These are phyloP conservation scores for Neopipo cinnamomea DNA, from an alignment of 2,113 vertebrate genomes.

Conservation along the genomic window DNA sequence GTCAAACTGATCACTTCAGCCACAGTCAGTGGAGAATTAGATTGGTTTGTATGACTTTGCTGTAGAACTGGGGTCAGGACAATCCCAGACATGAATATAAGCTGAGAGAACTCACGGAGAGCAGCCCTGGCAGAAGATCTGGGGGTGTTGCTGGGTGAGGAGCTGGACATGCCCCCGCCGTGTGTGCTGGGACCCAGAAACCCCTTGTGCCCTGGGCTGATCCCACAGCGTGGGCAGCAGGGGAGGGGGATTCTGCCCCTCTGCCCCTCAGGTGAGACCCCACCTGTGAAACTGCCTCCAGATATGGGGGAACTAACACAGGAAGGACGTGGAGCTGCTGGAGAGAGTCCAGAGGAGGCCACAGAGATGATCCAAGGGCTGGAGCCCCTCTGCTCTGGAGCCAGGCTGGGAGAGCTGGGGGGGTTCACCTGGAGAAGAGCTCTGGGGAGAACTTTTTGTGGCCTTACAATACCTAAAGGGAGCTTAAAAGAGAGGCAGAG, in stretches of 20 bases:
- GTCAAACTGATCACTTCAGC: neutral
- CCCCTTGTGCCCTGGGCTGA: neutral
- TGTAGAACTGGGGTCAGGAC: neutral
- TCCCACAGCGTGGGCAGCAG: neutral
- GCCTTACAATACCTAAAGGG: neutral
- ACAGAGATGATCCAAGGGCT: accelerated
- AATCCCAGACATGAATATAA: neutral
- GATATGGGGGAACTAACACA: neutral
- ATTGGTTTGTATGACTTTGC: neutral
- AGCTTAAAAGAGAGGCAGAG: no score
- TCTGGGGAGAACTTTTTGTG: neutral
- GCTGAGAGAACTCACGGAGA: neutral
- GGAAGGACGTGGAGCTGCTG: neutral
- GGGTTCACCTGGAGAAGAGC: neutral
- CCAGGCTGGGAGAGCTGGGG: neutral
- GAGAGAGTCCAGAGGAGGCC: neutral
- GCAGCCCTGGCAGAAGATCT: neutral
- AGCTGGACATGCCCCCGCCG: neutral
- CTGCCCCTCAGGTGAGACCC: neutral
- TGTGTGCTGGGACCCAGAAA: neutral
- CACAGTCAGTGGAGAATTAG: neutral
- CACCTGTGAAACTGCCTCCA: neutral
- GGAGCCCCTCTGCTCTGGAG: neutral
- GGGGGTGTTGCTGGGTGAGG: neutral
- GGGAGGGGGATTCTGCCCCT: neutral